A percentile compares a stretch with the other conserved stretches of the same genome.
These are phyloP conservation scores for Carduelis carduelis DNA, from an alignment of 2,797 vertebrate genomes.

Conservation along the genomic window DNA sequence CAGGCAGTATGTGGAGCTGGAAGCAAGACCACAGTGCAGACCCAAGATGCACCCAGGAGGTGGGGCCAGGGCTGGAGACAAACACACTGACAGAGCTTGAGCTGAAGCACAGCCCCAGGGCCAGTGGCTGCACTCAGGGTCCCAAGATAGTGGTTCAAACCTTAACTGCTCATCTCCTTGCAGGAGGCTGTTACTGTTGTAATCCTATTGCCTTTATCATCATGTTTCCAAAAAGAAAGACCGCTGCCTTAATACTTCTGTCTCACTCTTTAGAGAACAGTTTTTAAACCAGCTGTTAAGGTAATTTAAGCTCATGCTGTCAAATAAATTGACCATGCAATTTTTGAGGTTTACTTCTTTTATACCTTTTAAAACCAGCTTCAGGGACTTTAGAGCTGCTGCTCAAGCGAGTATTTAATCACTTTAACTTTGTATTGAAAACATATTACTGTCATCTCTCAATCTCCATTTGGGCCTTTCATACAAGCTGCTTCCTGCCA, in stretches of 20 bases:
- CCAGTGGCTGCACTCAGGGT: rapidly evolving
- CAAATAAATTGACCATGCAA: slow-evolving; percentile 49
- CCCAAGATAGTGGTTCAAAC: not conserved
- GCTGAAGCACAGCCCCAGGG: not conserved
- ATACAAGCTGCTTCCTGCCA: slow-evolving; percentile 35
- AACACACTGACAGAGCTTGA: not conserved
- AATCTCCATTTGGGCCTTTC: not conserved
- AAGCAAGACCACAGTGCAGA: not conserved
- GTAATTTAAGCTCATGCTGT: slow-evolving; percentile 30
- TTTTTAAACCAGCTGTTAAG: slow-evolving; percentile 35
- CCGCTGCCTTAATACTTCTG: slow-evolving; percentile 17
- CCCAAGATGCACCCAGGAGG: not conserved
- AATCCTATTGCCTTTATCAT: slow-evolving; percentile 16
- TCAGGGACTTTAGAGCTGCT: not conserved
- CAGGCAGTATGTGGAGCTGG: not conserved
- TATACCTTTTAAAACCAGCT: slow-evolving; percentile 25
- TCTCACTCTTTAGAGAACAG: not conserved
- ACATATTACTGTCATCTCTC: slow-evolving; percentile 2
- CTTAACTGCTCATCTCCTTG: not conserved
- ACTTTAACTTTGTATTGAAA: slow-evolving; percentile 6
- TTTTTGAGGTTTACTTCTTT: slow-evolving; percentile 51
- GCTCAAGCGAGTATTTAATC: not conserved
- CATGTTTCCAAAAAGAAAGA: slow-evolving; percentile 3
- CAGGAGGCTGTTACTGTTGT: not conserved
- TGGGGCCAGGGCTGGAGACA: not conserved